Evolutionary conservation across 53 echinoderm and acorn worm genomes (phyloP), one percentile per base, ranked within the genome.

Genomic region (Holothuria scabra): DNA sequence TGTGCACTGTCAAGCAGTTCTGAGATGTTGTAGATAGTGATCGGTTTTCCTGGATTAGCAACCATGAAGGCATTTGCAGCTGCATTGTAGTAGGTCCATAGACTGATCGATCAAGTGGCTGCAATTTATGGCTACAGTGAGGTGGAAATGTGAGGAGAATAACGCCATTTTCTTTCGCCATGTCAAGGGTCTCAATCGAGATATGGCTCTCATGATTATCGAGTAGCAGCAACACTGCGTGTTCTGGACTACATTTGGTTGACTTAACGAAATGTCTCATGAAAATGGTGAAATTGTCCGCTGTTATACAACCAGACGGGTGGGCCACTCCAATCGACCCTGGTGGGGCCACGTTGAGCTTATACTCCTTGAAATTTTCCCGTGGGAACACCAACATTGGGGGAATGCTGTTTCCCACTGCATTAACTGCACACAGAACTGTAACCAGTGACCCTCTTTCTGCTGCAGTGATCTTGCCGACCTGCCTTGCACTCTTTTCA

Each of bases 181-280:
- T 14, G 75, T 91, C 85, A 13, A 91, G 16, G 10, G 62, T 35
- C 20, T 48, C 24, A 23, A 90, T 64, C 9, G 76, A 83, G 30
- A 90, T 82, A 70, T 90, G 87, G 22, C 87, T 56, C 29, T 86
- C 90, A 80, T 90, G 90, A 60, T 90, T 90, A 60, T 90, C 90
- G 20, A 90, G 85, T 24, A 90, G 68, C 9, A 90, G 86, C 60
- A 86, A 49, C 14, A 86, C 86, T 66, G 64, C 65, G 46, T 23
- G 41, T 56, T 82, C 66, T 46, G 25, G 28, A 14, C 25, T 58
- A 16, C 59, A 57, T 80, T 80, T 37, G 44, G 61, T 38, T 30
- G 46, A 60, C 59, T 72, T 80, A 24, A 86, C 57, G 65, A 85
- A 86, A 82, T 86, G 90, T 16, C 72, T 46, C 76, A 86, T 57